Percentiles rank a stretch among this genome's conserved stretches.
These are phyloP conservation scores for Podocnemis expansa DNA, from an alignment of 2,113 vertebrate species.

Conservation along the genomic window DNA sequence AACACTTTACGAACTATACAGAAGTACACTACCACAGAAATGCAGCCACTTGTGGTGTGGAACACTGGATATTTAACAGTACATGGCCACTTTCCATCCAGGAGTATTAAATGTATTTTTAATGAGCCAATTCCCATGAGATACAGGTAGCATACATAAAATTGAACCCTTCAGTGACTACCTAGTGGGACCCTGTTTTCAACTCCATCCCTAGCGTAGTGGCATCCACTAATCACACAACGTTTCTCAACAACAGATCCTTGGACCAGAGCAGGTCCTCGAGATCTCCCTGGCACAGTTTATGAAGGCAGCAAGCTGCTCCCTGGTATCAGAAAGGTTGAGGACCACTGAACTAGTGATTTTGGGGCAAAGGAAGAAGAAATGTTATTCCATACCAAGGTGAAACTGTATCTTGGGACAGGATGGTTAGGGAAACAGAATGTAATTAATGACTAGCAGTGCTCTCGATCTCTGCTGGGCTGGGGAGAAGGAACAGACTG, in stretches of 20 bases:
- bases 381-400: not conserved
- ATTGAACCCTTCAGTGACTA: not conserved
- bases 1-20: not conserved
- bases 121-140: not conserved
- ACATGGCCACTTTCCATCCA: not conserved
- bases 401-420: not conserved
- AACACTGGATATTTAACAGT: not conserved
- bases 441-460: not conserved
- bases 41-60: not conserved
- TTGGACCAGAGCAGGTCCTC: too few species aligned
- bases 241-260: too few species aligned
- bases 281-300: too few species aligned
- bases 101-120: not conserved
- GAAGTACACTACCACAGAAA: fast-evolving
- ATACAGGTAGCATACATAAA: not conserved
- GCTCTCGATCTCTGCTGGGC: not conserved
- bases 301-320: not conserved
- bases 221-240: not conserved
- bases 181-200: not conserved
- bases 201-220: not conserved
- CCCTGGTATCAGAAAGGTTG: too few species aligned
- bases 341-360: not conserved
- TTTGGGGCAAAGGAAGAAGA: not conserved
- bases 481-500: not conserved
- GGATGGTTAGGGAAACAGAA: not conserved